Evolutionary conservation across 2,113 vertebrate species (phyloP), one percentile per base, ranked within the genome.

Genomic region (Symphodus melops): DNA sequence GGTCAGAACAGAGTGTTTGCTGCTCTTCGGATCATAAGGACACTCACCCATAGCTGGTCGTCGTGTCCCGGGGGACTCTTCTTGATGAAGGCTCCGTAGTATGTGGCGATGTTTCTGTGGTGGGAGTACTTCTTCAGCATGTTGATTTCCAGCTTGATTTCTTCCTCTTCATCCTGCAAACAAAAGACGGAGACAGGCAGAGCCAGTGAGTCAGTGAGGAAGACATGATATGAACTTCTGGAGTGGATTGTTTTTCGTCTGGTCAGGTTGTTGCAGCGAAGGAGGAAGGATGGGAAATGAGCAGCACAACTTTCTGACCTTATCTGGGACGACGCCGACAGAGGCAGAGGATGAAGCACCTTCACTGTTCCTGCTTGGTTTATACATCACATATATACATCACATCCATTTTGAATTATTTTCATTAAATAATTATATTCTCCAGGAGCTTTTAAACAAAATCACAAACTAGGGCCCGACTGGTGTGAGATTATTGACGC

Each of bases 81-180:
- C 90, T 99, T 99, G 92, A 99, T 99, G 90, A 99, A 99, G 88
- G 98, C 98, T 90, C 98, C 98, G 1, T 99, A 99, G 21, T 99
- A 99, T n/a, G 98, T 99, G 86, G 98, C 98, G 25, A 99, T 99
- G 86, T 99, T 99, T 89, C 98, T 95, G 87, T 99, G 98, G 88
- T 99, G 98, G 58, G 98, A 99, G 56, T 99, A 99, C 81, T 99
- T 99, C 94, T 99, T 99, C 82, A 99, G 90, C 98, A 99, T 99
- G 91, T 99, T 99, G 88, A 99, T 99, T 93, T 99, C 98, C 94
- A 99, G 92, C 92, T 99, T 99, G 70, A 99, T 99, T 94, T 99
- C 98, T 89, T 99, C 98, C 86, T 99, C 98, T 95, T 99, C 98
- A 53, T 99, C 98, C 98, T 99, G 73, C 0, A 13, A 16, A 63